Conservation (phyloP, 2,113 vertebrate species). For the Scolopax mira region DNA sequence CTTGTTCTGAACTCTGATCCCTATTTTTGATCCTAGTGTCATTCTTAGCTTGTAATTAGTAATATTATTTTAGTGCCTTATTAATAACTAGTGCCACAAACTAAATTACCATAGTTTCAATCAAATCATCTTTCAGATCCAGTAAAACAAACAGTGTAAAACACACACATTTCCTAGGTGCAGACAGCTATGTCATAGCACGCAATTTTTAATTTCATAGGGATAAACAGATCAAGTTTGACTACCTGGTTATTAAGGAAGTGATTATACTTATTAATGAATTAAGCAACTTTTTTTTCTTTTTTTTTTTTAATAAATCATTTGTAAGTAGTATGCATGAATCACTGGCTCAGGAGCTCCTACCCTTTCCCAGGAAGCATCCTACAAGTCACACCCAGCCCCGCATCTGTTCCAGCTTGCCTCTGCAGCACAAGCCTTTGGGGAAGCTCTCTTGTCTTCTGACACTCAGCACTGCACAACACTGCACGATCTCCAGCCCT, state of each 20-base stretch:
- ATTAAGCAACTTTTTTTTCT: not conserved
- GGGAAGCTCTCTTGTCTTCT: not conserved
- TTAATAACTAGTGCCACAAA: not conserved
- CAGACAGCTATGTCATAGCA: not conserved
- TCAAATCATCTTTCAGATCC: not conserved
- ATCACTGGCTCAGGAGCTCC: not conserved
- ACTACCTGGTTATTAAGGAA: not conserved
- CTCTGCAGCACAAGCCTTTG: not conserved
- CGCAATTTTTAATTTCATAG: not conserved
- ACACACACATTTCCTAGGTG: not conserved
- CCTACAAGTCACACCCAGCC: not conserved
- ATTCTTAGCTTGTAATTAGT: slow-evolving; percentile 14
- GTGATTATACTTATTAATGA: not conserved
- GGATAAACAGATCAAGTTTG: slow-evolving; percentile 15
- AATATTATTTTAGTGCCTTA: not conserved
- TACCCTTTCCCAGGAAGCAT: not conserved
- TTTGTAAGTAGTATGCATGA: not conserved
- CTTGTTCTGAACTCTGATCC: not conserved
- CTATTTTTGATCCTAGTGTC: not conserved
- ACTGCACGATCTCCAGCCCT: fast-evolving
- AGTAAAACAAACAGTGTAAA: not conserved
- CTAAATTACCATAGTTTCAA: not conserved
- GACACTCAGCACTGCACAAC: not conserved
- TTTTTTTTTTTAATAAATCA: not conserved
- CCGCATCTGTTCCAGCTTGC: not conserved